These are phyloP conservation scores for Neodiprion lecontei DNA, from an alignment of 1,140 invertebrate genomes.

Conservation along the genomic window DNA sequence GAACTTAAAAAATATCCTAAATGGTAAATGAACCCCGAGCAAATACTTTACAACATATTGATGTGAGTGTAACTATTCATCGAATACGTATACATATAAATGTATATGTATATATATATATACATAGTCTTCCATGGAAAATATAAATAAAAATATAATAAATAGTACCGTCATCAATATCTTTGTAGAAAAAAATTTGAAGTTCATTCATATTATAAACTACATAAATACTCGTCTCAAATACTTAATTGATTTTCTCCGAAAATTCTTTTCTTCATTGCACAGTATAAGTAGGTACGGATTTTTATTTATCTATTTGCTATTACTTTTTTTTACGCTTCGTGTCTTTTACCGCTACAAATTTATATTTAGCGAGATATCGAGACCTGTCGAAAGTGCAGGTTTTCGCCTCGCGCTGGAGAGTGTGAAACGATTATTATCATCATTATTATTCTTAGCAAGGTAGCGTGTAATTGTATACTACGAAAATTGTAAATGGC, in stretches of 20 bases:
- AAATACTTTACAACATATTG: too few species aligned
- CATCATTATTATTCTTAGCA: neutral
- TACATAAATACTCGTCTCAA: neutral
- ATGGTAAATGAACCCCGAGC: too few species aligned
- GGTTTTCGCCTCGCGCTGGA: neutral
- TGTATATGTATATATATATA: neutral
- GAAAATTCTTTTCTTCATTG: neutral
- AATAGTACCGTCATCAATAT: neutral
- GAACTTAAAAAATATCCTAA: too few species aligned
- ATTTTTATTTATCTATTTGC: neutral
- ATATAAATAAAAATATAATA: neutral
- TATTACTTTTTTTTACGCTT: neutral
- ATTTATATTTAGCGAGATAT: slow-evolving; percentile 9
- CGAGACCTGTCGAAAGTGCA: neutral
- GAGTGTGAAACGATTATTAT: neutral
- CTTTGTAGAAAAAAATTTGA: neutral
- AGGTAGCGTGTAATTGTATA: neutral
- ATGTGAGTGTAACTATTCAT: neutral
- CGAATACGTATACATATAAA: neutral
- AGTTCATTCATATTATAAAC: neutral
- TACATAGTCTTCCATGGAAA: neutral
- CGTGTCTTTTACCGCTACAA: neutral
- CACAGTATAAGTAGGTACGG: neutral
- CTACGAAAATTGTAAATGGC: slow-evolving; percentile 28
- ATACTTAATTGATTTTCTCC: neutral